Evolutionary conservation across 2,888 invertebrate species (phyloP).

Genomic region (Macrosoma leucophasiata): DNA sequence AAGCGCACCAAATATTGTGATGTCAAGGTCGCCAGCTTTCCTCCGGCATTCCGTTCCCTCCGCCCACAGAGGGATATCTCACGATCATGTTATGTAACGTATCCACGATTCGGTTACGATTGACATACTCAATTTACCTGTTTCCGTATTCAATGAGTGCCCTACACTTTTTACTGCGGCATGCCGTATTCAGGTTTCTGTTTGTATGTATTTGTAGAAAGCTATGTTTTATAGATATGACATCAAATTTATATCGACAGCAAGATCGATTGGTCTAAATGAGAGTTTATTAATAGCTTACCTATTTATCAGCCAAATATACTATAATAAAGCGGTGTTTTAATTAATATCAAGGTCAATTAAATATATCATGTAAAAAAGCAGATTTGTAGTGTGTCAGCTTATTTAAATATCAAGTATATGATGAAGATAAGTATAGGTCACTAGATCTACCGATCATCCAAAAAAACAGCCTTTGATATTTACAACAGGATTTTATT

Average conservation of each 20-base stretch:
- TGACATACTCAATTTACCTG: slow-evolving; percentile 47
- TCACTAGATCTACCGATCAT: too few relatives aligned
- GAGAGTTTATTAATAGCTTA: slow-evolving; percentile 10
- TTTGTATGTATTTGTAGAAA: too few relatives aligned
- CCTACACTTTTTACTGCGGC: too few relatives aligned
- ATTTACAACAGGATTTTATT: too few relatives aligned
- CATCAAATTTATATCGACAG: too few relatives aligned
- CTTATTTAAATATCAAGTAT: too few relatives aligned
- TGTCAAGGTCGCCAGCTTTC: slow-evolving; percentile 74
- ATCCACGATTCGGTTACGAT: slow-evolving; percentile 54
- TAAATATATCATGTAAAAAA: slow-evolving; percentile 15
- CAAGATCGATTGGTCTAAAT: too few relatives aligned
- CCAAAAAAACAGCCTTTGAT: too few relatives aligned
- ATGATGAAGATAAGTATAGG: too few relatives aligned
- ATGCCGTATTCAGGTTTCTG: too few relatives aligned
- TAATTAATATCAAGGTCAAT: slow-evolving; percentile 29
- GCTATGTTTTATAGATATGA: too few relatives aligned
- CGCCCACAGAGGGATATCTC: slow-evolving; percentile 72
- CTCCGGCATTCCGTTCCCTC: slow-evolving; percentile 67
- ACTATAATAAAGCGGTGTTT: slow-evolving; percentile 21
- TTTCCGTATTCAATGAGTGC: slow-evolving; percentile 24
- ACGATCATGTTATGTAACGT: slow-evolving; percentile 65
- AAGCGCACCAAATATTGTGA: slow-evolving; percentile 65
- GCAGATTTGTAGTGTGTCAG: too few relatives aligned
- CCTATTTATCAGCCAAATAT: slow-evolving; percentile 12